A percentile compares a stretch with the other conserved stretches of the same genome.
phyloP scores from a whole-genome alignment of 2,888 invertebrate genomes.

The Drosophila maculinotata region DNA sequence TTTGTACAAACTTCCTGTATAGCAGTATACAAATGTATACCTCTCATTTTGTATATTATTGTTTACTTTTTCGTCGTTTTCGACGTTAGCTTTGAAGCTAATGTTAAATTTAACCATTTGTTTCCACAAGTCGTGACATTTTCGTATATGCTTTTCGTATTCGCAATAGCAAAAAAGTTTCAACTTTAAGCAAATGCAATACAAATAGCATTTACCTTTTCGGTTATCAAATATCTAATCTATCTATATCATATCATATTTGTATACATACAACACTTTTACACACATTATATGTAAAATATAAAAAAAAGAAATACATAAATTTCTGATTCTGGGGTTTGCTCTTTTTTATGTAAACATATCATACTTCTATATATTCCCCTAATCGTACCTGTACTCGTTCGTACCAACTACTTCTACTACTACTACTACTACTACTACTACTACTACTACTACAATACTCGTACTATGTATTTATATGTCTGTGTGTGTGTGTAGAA shows the following conservation, averaged over 20 bases:
- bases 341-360: constrained; percentile 52
- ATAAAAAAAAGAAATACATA: constrained; percentile 25
- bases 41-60: constrained; percentile 1
- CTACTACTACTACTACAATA: constrained; percentile 65
- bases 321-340: constrained; percentile 48
- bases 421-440: constrained; percentile 48
- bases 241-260: constrained; percentile 5
- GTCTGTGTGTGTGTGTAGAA: constrained; percentile 83
- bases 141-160: constrained; percentile 11
- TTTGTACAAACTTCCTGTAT: constrained; percentile 47
- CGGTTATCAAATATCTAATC: neutral
- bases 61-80: neutral
- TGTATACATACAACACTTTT: constrained; percentile 14
- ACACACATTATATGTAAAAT: constrained; percentile 13
- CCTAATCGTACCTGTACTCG: constrained; percentile 50
- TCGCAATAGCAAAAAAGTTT: neutral
- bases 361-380: constrained; percentile 57
- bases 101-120: neutral
- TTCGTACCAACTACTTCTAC: constrained; percentile 48
- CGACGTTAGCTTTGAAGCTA: neutral
- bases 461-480: constrained; percentile 70
- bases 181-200: neutral
- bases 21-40: constrained; percentile 14
- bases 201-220: neutral
- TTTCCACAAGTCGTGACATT: constrained; percentile 3